Percentiles rank a stretch among this genome's conserved stretches.
These are phyloP conservation scores for Ctenosaura bakeri DNA, from an alignment of 2,797 vertebrate species.

Conservation along the genomic window DNA sequence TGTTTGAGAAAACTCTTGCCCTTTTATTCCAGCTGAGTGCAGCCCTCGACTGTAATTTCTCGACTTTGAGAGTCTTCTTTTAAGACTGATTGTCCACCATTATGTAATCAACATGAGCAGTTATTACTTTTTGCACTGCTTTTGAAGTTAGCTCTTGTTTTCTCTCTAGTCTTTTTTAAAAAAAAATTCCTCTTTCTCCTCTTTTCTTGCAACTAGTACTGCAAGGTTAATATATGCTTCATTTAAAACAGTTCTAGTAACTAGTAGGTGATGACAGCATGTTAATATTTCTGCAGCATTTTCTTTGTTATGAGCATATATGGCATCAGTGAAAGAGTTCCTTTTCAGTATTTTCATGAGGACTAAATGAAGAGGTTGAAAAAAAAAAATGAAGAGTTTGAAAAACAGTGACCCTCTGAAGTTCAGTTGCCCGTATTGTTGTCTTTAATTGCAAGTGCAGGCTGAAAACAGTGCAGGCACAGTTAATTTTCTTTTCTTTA, in stretches of 20 bases:
- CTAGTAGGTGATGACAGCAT: not conserved
- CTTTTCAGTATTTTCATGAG: slow-evolving; percentile 28
- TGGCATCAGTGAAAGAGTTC: slow-evolving; percentile 31
- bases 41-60: not conserved
- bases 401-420: not conserved
- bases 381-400: not conserved
- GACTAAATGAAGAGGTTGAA: not conserved
- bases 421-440: not conserved
- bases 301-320: slow-evolving; percentile 19
- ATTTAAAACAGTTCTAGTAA: slow-evolving; percentile 53
- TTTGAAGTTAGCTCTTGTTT: slow-evolving; percentile 33
- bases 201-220: slow-evolving; percentile 42
- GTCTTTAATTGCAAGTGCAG: not conserved
- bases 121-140: slow-evolving; percentile 49
- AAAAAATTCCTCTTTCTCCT: slow-evolving; percentile 13
- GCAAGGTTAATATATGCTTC: slow-evolving; percentile 34
- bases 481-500: not conserved
- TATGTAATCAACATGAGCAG: slow-evolving; percentile 58
- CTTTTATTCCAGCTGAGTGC: slow-evolving; percentile 34
- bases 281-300: slow-evolving; percentile 25
- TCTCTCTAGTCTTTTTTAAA: slow-evolving; percentile 48
- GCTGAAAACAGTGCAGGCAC: slow-evolving; percentile 19
- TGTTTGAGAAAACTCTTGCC: slow-evolving; percentile 22
- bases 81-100: slow-evolving; percentile 29
- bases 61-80: slow-evolving; percentile 36